phyloP scores from a whole-genome alignment of 2,888 invertebrate species.

The Bursaphelenchus okinawaensis region DNA sequence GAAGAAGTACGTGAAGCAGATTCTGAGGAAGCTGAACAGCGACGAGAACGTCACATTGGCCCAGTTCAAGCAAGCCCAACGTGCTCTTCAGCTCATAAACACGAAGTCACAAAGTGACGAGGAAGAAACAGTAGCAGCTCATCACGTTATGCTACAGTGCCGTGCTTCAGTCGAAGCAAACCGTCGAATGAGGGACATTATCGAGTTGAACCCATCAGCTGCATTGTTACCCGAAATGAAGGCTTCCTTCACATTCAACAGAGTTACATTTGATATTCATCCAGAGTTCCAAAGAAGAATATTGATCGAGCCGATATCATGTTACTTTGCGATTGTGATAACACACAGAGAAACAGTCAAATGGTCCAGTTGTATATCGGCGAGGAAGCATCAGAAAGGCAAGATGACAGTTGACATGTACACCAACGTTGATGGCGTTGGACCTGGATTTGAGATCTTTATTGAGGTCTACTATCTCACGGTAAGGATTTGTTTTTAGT shows the following conservation, averaged over 20 bases:
- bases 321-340: slow-evolving; percentile 9
- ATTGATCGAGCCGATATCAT: neutral
- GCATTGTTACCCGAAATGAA: slow-evolving; percentile 2
- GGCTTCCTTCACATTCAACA: slow-evolving; percentile 5
- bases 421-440: neutral
- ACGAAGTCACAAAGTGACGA: neutral
- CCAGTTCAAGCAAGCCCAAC: slow-evolving; percentile 9
- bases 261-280: slow-evolving; percentile 4
- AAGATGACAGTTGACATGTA: slow-evolving; percentile 6
- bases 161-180: slow-evolving; percentile 2
- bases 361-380: neutral
- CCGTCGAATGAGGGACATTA: neutral
- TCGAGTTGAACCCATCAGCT: neutral
- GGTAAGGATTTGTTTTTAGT: neutral
- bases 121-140: slow-evolving; percentile 3
- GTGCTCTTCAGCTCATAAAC: neutral
- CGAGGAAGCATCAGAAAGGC: neutral
- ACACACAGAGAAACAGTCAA: neutral
- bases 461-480: slow-evolving; percentile 8
- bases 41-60: neutral
- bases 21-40: neutral
- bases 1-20: neutral
- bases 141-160: slow-evolving; percentile 3
- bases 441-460: slow-evolving; percentile 10
- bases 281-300: neutral